Evolutionary conservation across 1,140 invertebrate species (phyloP).

Genomic region (Nomia melanderi): DNA sequence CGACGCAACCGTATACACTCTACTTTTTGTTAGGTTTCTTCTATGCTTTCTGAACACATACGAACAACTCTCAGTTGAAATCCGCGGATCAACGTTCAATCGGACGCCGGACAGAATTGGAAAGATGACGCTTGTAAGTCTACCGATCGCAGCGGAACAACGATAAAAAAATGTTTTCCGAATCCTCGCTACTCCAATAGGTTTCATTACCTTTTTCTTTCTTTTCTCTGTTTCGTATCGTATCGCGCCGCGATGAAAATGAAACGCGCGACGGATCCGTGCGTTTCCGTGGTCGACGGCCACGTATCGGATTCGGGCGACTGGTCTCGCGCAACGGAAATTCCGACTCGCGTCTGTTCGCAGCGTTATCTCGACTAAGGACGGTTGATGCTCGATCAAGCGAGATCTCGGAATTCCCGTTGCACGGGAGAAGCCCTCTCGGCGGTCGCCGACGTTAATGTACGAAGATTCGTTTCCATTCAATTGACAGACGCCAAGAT

Average conservation of each 20-base stretch:
- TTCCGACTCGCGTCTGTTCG: neutral
- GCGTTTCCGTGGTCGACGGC: neutral
- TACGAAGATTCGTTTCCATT: too few relatives aligned
- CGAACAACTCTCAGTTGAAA: neutral
- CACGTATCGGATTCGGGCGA: neutral
- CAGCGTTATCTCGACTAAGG: conserved; percentile 10
- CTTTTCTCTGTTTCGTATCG: too few relatives aligned
- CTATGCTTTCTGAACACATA: neutral
- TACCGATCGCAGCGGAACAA: neutral
- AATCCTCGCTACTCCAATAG: too few relatives aligned
- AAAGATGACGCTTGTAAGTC: neutral
- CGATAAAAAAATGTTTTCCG: too few relatives aligned
- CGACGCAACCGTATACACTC: too few relatives aligned
- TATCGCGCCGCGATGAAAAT: neutral
- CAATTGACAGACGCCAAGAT: too few relatives aligned
- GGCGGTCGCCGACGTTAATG: neutral
- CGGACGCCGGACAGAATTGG: neutral
- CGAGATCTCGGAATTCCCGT: neutral
- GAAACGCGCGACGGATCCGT: neutral
- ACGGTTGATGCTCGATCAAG: conserved; percentile 26
- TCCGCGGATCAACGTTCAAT: neutral
- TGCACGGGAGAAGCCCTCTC: too few relatives aligned
- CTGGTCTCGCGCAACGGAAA: conserved; percentile 1
- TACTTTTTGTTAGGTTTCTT: neutral
- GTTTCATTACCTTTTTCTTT: too few relatives aligned